Evolutionary conservation across 64 coral and sea anemone species (phyloP), one percentile per base, ranked within the genome.

Genomic region (Montipora sp.): DNA sequence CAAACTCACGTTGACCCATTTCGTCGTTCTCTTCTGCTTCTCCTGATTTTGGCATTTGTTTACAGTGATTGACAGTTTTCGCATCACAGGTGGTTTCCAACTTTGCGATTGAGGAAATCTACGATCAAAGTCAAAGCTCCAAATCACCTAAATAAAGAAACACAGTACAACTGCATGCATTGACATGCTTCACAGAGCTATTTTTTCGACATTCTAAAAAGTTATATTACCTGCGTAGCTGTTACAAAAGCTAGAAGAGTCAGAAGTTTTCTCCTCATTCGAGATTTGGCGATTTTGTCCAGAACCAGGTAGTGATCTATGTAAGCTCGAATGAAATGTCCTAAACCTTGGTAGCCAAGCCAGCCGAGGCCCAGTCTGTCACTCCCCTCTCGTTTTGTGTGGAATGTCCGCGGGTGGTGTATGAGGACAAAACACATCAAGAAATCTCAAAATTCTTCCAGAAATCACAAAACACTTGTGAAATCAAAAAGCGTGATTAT

Each of bases 1-100:
- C 46, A 23, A 85, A 85, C 82, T 85, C 65, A 85, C 82, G 12
- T 85, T 85, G 82, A 1, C 82, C 82, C 82, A 85, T 85, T 7
- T 57, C 11, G 1, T 72, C 47, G 65, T 85, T 63, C 2, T 70
- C 12, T 45, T 85, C 47, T 85, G 7, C 1, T 16, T 85, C 82
- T 67, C 3, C 16, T 21, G 47, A 71, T 10, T 85, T 59, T 72
- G 82, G 71, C 82, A 85, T 85, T 49, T 85, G 82, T 22, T 19
- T 47, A 67, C 82, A 85, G 46, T 12, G 7, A 5, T 70, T 7
- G 9, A 18, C 65, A 71, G 16, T 85, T 51, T 8, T 85, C 22
- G 63, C 82, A 85, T 85, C 44, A 85, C 61, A 85, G 18, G 65
- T 21, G 65, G 51, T 45, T 72, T 85, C 22, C 65, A 85, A 11